Base-by-base conservation (phyloP, 2,888 invertebrate genomes). In the Mythimna impura region DNA sequence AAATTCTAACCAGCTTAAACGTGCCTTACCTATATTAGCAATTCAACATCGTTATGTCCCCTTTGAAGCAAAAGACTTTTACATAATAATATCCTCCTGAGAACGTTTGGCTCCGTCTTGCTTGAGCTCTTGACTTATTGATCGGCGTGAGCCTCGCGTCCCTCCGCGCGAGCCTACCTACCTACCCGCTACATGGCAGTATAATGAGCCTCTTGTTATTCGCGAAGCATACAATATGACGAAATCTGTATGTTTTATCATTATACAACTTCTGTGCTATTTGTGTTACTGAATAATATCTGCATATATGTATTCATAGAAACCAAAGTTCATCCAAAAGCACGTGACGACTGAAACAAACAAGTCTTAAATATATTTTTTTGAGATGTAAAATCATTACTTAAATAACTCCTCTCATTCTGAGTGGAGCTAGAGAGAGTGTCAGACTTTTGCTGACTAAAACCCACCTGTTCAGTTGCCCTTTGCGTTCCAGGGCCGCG, bases 41-140 rank as follows among this genome's bases (percentile, higher is more conserved):
- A 22, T 7, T 52, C 3, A 7, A 17, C 14, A 12, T n/a, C 2
- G 14, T 57, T 22, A 22, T 22, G 36, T 22, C 9, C 34, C 1
- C 12, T n/a, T 67, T 0, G 14, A 22, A 25, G 36, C 69, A 34
- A 58, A 50, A 8, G 3, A 20, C 0, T 50, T 70, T n/a, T 20
- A 34, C 30, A 34, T 43, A 43, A 25, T 58, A 58, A 34, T 34
- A 52, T 25, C 25, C n/a, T 73, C 7, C 71, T 52, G 12, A 40
- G 9, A 52, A 12, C 9, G 20, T 47, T 54, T 36, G 55, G 34
- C 61, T 74, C 57, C 67, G 54, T 72, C 86, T 86, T 60, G 22
- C 85, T 84, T 60, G 14, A 7, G 61, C 40, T 40, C 61, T 61
- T 84, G 85, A 82, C 85, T 77, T 84, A 84, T 84, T 84, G 84